Evolutionary conservation across 2,113 vertebrate species (phyloP), one percentile per base, ranked within the genome.

Genomic region (Hystrix brachyura): DNA sequence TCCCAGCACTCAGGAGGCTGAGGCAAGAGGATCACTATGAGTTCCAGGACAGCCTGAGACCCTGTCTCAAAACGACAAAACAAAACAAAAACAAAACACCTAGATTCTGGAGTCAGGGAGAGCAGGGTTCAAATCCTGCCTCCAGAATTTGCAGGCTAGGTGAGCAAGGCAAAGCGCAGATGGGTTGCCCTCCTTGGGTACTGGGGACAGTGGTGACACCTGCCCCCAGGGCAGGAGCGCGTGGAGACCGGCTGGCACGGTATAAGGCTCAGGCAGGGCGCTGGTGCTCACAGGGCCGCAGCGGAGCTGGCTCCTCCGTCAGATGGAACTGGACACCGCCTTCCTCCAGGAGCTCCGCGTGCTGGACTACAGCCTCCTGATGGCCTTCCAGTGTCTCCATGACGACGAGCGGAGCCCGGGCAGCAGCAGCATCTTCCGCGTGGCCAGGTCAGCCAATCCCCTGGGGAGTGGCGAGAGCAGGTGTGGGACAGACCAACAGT

Each of bases 361-460:
- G 48, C 91, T 99, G 96, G 99, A 99, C 95, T 99, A 99, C 97
- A 99, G 99, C 84, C 98, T 99, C 25, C 98, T 99, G 64, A 90
- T 99, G 92, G 99, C 99, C 64, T 98, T 99, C 60, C 99, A 99
- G 97, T 98, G 95, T 1, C 97, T 99, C 65, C 99, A 99, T 3
- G 92, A 97, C 0, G 99, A 99, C 0, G 99, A 99, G 83, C 98
- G 95, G 55, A 92, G 96, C 59, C 97, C 95, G 23, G 97, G 94
- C 5, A 98, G 98, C 8, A 97, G 98, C 8, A 94, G 99, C 85
- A 97, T 99, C 93, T 98, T 98, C 91, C 98, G 98, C 69, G 98
- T 98, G 21, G 98, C 98, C 91, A 98, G 97, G 99, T 99, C 87
- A 97, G 95, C 78, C n/a, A 46, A 48, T 46, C 38, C 6, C 6